These are phyloP conservation scores for Dipodomys spectabilis DNA, from an alignment of 2,113 vertebrate species.

Conservation along the genomic window DNA sequence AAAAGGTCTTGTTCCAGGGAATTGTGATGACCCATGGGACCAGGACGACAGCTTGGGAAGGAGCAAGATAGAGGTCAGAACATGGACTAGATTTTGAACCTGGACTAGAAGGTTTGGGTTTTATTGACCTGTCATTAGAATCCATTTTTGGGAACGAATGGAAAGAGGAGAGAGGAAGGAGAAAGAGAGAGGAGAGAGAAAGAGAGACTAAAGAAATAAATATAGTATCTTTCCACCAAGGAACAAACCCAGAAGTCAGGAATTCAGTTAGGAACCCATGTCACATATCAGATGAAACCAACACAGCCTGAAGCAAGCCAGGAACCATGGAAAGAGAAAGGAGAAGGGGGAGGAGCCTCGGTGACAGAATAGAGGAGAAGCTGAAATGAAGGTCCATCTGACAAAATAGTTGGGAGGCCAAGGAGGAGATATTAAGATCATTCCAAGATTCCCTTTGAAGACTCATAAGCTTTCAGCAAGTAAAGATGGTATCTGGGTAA, in stretches of 20 bases:
- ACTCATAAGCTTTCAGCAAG: neutral
- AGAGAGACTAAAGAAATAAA: conserved; percentile 2
- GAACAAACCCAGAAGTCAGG: neutral
- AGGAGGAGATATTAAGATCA: neutral
- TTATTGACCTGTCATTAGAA: neutral
- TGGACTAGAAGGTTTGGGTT: neutral
- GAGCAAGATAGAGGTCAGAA: neutral
- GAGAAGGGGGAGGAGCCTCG: neutral
- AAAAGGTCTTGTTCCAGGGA: too few relatives aligned
- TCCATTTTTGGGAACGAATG: neutral
- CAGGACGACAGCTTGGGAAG: neutral
- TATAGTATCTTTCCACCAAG: neutral
- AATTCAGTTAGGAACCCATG: neutral
- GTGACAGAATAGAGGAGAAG: neutral
- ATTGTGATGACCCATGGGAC: accelerated
- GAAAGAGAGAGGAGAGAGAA: neutral
- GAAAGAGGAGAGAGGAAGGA: too few relatives aligned
- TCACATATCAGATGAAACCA: neutral
- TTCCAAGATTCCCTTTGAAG: neutral
- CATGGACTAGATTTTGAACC: too few relatives aligned
- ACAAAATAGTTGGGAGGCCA: neutral
- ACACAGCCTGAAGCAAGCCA: neutral
- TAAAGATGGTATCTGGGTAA: too few relatives aligned
- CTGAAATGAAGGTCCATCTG: neutral
- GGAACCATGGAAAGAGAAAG: neutral